Conservation (phyloP, 2,797 vertebrate genomes). For the Eleutherodactylus coqui region DNA sequence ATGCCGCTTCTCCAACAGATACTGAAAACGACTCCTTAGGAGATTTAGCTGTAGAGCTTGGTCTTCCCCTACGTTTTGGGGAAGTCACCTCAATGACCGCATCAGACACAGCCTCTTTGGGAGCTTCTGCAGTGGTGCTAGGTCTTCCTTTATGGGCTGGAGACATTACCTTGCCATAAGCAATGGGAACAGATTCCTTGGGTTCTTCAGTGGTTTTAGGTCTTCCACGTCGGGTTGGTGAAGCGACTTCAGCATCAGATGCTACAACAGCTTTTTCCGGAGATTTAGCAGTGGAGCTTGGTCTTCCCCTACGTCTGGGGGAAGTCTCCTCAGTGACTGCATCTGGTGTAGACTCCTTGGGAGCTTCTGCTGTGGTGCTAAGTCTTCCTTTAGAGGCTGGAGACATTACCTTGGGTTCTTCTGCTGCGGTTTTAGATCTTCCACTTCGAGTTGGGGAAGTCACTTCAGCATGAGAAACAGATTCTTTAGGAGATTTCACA, state of each 20-base stretch:
- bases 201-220: neutral
- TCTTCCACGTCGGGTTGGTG: constrained; percentile 7
- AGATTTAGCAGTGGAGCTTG: neutral
- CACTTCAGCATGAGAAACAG: neutral
- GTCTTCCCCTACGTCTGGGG: neutral
- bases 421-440: no score
- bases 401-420: neutral
- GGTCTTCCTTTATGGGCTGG: neutral
- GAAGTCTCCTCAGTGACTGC: neutral
- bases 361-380: neutral
- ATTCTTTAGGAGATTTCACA: neutral
- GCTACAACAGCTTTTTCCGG: neutral
- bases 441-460: neutral
- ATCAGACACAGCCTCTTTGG: neutral
- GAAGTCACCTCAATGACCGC: neutral
- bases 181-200: neutral
- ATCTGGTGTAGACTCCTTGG: neutral
- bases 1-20: neutral
- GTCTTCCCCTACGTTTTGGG: constrained; percentile 4
- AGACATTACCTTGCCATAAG: neutral
- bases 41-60: neutral
- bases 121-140: neutral
- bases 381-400: neutral
- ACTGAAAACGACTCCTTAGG: neutral
- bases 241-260: neutral